Evolutionary conservation across 2,888 invertebrate species (phyloP).

Genomic region (Perdita meconis): DNA sequence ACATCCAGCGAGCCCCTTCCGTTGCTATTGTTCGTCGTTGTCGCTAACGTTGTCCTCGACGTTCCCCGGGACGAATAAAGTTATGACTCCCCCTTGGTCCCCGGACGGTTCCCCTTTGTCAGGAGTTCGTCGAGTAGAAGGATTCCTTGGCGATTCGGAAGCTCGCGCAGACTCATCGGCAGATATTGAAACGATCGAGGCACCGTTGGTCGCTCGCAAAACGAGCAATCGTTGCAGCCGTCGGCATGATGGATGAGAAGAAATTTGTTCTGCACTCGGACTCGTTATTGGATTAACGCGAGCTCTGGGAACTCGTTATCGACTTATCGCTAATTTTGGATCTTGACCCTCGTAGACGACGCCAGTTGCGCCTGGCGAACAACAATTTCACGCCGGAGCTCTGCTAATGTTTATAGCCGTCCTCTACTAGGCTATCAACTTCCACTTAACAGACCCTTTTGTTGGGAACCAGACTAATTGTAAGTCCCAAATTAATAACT

Average conservation of each 20-base stretch:
- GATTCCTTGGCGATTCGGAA: constrained; percentile 22
- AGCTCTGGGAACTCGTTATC: constrained; percentile 28
- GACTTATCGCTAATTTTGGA: constrained; percentile 22
- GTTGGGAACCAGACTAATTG: too few species aligned
- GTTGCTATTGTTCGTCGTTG: constrained; percentile 40
- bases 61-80: constrained; percentile 70
- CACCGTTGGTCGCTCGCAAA: constrained; percentile 34
- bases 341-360: background rate
- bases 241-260: constrained; percentile 38
- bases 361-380: background rate
- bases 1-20: background rate
- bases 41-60: constrained; percentile 58
- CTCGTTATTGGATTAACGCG: constrained; percentile 52
- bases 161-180: constrained; percentile 4
- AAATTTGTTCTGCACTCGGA: constrained; percentile 35
- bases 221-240: constrained; percentile 36
- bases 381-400: background rate
- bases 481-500: background rate
- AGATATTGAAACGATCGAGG: constrained; percentile 37
- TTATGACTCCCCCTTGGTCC: constrained; percentile 69
- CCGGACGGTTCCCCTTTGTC: constrained; percentile 51
- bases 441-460: background rate
- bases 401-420: too few species aligned
- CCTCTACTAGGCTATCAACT: too few species aligned
- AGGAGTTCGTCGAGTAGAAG: constrained; percentile 9